Evolutionary conservation across 2,113 vertebrate species (phyloP).

Genomic region (Semnornis frantzii): DNA sequence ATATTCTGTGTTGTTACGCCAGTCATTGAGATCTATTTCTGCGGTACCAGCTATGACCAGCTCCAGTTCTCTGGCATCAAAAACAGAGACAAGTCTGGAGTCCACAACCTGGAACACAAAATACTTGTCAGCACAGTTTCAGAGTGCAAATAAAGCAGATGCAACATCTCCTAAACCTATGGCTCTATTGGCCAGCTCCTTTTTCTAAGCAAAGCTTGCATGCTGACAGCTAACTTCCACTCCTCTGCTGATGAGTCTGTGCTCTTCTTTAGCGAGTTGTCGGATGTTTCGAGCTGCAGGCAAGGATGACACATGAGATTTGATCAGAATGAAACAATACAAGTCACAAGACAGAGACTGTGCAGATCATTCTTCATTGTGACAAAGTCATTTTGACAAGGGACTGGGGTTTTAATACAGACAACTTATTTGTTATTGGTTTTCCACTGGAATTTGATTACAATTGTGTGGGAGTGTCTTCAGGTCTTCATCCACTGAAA

Average conservation of each 20-base stretch:
- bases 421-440: neutral
- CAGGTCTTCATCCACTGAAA: neutral
- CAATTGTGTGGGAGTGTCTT: neutral
- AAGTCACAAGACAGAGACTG: neutral
- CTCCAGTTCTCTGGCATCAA: constrained; percentile 96
- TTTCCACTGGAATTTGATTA: neutral
- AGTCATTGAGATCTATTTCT: constrained; percentile 95
- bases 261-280: neutral
- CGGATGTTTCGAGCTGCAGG: neutral
- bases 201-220: neutral
- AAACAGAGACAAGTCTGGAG: constrained; percentile 95
- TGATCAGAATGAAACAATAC: neutral
- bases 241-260: neutral
- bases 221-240: neutral
- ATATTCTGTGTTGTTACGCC: constrained; percentile 96
- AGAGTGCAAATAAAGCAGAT: neutral
- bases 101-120: constrained; percentile 89
- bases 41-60: constrained; percentile 97
- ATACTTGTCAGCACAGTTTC: neutral
- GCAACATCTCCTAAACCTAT: neutral
- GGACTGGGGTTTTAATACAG: neutral
- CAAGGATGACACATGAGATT: neutral
- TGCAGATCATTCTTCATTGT: neutral
- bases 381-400: neutral
- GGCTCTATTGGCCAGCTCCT: neutral